A percentile compares a stretch with the other conserved stretches of the same genome.
Evolutionary conservation across 2,113 vertebrate species (phyloP).

Genomic region (Genyomyrus donnyi): DNA sequence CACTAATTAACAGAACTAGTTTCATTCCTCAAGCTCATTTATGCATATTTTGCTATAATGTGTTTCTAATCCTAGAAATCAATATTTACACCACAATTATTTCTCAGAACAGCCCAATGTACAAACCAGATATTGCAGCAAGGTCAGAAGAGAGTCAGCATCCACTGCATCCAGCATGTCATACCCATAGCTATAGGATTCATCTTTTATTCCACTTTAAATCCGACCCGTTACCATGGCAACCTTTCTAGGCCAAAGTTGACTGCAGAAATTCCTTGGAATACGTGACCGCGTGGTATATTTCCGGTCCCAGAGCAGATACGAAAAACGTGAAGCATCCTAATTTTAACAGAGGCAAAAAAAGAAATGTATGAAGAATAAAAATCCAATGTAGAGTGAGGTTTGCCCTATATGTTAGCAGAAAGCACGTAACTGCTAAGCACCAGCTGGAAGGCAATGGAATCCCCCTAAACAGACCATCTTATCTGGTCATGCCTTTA

Average conservation of each 20-base stretch:
- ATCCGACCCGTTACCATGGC: slow-evolving; percentile 64
- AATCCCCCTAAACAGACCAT: not conserved
- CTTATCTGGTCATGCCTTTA: not conserved
- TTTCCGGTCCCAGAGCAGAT: not conserved
- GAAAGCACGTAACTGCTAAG: not conserved
- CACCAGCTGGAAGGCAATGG: not conserved
- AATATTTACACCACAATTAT: not conserved
- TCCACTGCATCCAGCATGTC: slow-evolving; percentile 7
- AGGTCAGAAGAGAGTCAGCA: not conserved
- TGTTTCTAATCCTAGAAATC: not conserved
- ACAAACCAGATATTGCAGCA: slow-evolving; percentile 20
- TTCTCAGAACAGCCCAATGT: not conserved
- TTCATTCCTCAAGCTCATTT: not conserved
- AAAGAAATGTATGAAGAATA: not conserved
- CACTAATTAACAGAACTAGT: not conserved
- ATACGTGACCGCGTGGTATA: not conserved
- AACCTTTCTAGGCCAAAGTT: slow-evolving; percentile 57
- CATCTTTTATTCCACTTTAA: slow-evolving; percentile 53
- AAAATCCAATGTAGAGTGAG: not conserved
- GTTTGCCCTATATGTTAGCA: not conserved
- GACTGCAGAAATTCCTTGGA: not conserved
- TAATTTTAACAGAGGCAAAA: not conserved
- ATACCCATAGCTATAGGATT: slow-evolving; percentile 52
- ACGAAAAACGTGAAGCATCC: not conserved
- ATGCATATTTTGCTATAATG: not conserved